Base-by-base conservation (phyloP, 2,113 vertebrate genomes). In the Xiphophorus hellerii region DNA sequence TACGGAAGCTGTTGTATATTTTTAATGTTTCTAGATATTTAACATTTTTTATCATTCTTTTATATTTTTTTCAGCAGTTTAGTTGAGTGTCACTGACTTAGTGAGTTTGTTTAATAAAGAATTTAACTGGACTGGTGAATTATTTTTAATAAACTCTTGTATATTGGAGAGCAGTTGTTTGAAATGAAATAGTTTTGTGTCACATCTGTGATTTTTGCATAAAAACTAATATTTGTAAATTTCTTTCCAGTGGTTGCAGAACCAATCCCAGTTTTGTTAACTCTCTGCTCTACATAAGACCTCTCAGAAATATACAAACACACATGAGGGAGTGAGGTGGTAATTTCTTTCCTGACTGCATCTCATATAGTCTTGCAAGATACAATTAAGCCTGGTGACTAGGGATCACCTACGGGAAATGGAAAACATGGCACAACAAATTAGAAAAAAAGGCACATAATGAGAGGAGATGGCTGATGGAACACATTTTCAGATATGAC, bases 331-430 rank as follows among this genome's bases (percentile, higher is more conserved):
- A 12, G 27, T 5, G 37, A n/a, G 58, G 15, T 42, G 42, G 61
- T 33, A 64, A 86, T 80, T 68, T 82, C 20, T 35, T 42, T 74
- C 67, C 74, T 76, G 65, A 30, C 62, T 35, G 85, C 71, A 69
- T 78, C 77, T 81, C 54, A 42, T 68, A 86, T 11, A 82, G 89
- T 88, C 58, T 70, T 64, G 42, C 48, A 72, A 82, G 73, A 83
- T 33, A 83, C 84, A 91, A 92, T 92, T 88, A 88, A 81, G 74
- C 58, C 63, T 58, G 54, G 62, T 74, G 87, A 90, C 79, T 84
- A 73, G 61, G 77, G 61, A 82, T 90, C 87, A 84, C 81, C 84
- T 42, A 58, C 75, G 81, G 87, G 84, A 91, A 91, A 94, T 90
- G 77, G 90, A 91, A 88, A 83, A 71, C 74, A 77, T 74, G 79